These are phyloP conservation scores for Scaptomyza flava DNA, from an alignment of 2,888 invertebrate species.

Conservation along the genomic window DNA sequence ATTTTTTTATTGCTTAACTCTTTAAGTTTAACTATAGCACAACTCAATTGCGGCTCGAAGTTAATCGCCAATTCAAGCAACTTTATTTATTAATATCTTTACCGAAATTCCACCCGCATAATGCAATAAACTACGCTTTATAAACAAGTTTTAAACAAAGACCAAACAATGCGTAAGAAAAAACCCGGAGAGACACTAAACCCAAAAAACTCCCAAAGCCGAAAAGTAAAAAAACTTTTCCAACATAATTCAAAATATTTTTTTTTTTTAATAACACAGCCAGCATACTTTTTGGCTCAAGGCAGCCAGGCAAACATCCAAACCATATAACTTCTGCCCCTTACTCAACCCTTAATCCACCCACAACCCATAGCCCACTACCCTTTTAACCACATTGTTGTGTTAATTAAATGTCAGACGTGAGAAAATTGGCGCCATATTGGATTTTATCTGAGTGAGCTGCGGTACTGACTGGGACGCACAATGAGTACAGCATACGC, in stretches of 20 bases:
- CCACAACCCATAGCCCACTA: not conserved
- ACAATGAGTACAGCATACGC: constrained; percentile 44
- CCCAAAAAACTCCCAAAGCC: not conserved
- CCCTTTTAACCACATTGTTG: constrained; percentile 64
- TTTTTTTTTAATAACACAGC: constrained; percentile 58
- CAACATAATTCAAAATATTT: constrained; percentile 59
- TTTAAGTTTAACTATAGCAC: no score
- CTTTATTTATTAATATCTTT: constrained; percentile 21
- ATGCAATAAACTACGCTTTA: constrained; percentile 25
- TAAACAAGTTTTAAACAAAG: constrained; percentile 38
- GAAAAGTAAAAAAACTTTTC: constrained; percentile 25
- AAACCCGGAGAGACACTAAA: constrained; percentile 1
- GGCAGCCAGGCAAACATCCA: constrained; percentile 11
- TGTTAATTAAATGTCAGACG: constrained; percentile 82
- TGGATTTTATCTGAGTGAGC: constrained; percentile 76
- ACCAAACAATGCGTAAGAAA: constrained; percentile 45
- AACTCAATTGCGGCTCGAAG: no score
- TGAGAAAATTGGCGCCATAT: constrained; percentile 82
- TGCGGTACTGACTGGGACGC: constrained; percentile 33
- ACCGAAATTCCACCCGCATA: not conserved
- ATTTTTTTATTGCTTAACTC: no score
- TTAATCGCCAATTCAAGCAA: not conserved
- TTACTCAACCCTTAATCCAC: not conserved
- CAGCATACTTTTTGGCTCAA: constrained; percentile 56
- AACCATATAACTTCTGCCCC: constrained; percentile 26